Evolutionary conservation across 2,888 invertebrate genomes (phyloP).

Genomic region (Empis stercorea): DNA sequence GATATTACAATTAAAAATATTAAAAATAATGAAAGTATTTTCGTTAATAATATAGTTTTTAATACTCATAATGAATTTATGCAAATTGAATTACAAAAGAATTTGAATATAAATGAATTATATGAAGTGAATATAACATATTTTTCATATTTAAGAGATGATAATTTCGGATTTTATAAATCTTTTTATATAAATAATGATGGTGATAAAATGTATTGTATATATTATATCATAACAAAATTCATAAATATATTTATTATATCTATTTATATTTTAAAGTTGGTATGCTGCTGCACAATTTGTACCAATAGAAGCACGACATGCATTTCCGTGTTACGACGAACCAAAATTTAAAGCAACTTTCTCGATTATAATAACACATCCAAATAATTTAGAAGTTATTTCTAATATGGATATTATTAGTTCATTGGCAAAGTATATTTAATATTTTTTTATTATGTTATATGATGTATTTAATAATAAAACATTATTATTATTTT

Average conservation of each 20-base stretch:
- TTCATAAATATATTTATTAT: not conserved
- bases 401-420: slow-evolving; percentile 16
- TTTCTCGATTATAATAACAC: slow-evolving; percentile 46
- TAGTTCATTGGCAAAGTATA: not conserved
- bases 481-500: not conserved
- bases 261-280: not conserved
- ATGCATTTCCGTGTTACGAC: slow-evolving; percentile 60
- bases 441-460: not conserved
- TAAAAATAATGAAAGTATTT: not conserved
- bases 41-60: not conserved
- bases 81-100: not conserved
- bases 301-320: slow-evolving; percentile 46
- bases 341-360: slow-evolving; percentile 51
- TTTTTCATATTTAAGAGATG: slow-evolving; percentile 40
- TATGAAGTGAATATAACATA: slow-evolving; percentile 42
- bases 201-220: not conserved
- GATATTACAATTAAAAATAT: slow-evolving; percentile 1
- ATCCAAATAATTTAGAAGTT: slow-evolving; percentile 27
- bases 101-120: slow-evolving; percentile 9
- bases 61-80: slow-evolving; percentile 6
- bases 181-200: slow-evolving; percentile 36
- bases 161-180: slow-evolving; percentile 48
- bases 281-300: slow-evolving; percentile 47
- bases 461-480: not conserved
- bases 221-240: not conserved